Base-by-base conservation (phyloP, 2,113 vertebrate species). In the Geothlypis trichas region DNA sequence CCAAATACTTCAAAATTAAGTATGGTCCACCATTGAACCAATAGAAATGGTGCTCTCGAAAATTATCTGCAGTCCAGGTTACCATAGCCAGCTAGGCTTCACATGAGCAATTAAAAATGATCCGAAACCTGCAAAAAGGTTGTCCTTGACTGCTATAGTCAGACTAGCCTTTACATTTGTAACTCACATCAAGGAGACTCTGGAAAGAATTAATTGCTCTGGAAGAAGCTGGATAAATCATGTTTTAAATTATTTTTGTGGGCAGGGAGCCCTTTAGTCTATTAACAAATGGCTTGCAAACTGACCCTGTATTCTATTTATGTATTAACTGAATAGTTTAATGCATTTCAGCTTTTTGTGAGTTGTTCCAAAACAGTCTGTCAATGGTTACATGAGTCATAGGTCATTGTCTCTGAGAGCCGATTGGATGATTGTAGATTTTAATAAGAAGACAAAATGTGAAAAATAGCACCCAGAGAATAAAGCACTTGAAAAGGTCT, bases 221-320 rank as follows among this genome's bases (percentile, higher is more conserved):
- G 93, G 66, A 95, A 92, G 73, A 92, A 94, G 69, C 44, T 68
- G 84, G 37, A 75, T 92, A 94, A 94, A 95, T 92, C 81, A 89
- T 95, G 95, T 78, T 95, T 96, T 89, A 91, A 95, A 96, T 95
- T 87, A 92, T 93, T 95, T 95, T 84, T 95, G 93, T 96, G 94
- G 96, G 84, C 94, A 95, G 47, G 76, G 39, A 96, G 84, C 57
- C 72, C 69, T 96, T 95, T 89, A 92, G 80, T 84, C 69, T 91
- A 91, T 92, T 95, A 96, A 95, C 93, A 95, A 97, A 95, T 76
- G 84, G 81, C 54, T 94, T 94, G 91, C 93, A 95, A 95, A 89
- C 77, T 94, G 94, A 94, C 93, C 84, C 91, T 79, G 93, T 79
- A 84, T 94, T 96, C 95, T 95, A 92, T 96, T 96, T 95, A 95